Evolutionary conservation across 2,888 invertebrate species (phyloP).

Genomic region (Trissonchulus sp.): DNA sequence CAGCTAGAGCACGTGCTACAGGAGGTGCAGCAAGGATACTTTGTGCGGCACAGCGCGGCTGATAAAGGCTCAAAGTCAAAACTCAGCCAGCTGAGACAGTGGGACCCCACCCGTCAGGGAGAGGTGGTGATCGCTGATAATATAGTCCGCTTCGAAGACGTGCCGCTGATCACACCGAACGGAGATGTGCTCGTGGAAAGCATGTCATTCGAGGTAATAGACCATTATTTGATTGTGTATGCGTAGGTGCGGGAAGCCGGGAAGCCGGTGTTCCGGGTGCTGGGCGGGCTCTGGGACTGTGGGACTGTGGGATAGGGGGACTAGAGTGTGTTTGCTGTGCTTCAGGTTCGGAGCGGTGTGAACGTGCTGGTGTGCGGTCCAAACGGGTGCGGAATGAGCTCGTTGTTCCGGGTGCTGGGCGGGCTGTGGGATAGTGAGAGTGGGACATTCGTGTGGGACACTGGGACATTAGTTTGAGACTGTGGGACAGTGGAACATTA

Average conservation of each 20-base stretch:
- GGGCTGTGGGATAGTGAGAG: too few species aligned
- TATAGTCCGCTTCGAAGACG: constrained; percentile 74
- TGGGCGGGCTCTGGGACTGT: too few species aligned
- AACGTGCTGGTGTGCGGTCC: constrained; percentile 97
- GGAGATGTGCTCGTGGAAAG: constrained; percentile 87
- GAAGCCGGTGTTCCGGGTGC: too few species aligned
- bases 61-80: too few species aligned
- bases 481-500: too few species aligned
- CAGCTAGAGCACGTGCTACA: constrained; percentile 75
- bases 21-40: constrained; percentile 62
- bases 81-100: too few species aligned
- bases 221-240: too few species aligned
- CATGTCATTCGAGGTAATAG: constrained; percentile 78
- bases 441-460: too few species aligned
- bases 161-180: constrained; percentile 91
- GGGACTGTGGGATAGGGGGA: too few species aligned
- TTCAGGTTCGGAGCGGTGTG: constrained; percentile 72
- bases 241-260: too few species aligned
- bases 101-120: constrained; percentile 75
- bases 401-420: constrained; percentile 84
- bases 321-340: too few species aligned
- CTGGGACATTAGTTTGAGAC: too few species aligned
- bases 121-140: constrained; percentile 73
- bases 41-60: constrained; percentile 65
- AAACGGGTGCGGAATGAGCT: constrained; percentile 93